Percentiles rank a stretch among this genome's conserved stretches.
phyloP scores from a whole-genome alignment of 92 coral and sea anemone genomes.

The Palythoa grandis region DNA sequence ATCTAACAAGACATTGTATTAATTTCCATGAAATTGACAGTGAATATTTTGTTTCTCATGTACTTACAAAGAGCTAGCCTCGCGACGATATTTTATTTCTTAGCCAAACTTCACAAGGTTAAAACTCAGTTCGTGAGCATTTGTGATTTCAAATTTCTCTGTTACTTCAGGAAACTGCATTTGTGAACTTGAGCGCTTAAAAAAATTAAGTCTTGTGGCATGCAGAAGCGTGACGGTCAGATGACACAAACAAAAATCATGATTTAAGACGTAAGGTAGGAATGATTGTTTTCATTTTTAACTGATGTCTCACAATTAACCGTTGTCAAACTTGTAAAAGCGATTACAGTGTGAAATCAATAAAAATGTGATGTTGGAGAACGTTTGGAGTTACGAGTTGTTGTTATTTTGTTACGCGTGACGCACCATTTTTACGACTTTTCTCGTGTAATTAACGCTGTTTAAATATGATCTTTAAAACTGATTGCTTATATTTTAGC shows the following conservation, averaged over 20 bases:
- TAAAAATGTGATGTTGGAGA: background rate
- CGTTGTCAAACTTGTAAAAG: slow-evolving; percentile 9
- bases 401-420: slow-evolving; percentile 22
- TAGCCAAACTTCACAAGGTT: slow-evolving; percentile 3
- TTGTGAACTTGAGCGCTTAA: background rate
- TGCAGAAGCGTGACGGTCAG: slow-evolving; percentile 1
- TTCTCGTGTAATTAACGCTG: background rate
- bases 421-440: slow-evolving; percentile 10
- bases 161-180: slow-evolving; percentile 3
- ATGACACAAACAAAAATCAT: background rate
- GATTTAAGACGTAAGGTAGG: background rate
- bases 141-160: slow-evolving; percentile 7
- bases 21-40: slow-evolving; percentile 2
- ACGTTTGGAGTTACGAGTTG: slow-evolving; percentile 16
- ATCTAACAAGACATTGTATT: background rate
- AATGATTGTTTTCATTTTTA: background rate
- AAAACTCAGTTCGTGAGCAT: slow-evolving; percentile 15
- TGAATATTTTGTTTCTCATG: slow-evolving; percentile 13
- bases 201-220: background rate
- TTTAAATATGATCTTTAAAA: background rate
- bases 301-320: background rate
- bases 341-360: slow-evolving; percentile 2
- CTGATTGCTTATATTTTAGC: background rate
- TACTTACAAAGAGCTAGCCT: background rate
- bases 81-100: slow-evolving; percentile 4